These are phyloP conservation scores for Amblyopsis hoosieri DNA, from an alignment of 2,797 vertebrate genomes.

Conservation along the genomic window DNA sequence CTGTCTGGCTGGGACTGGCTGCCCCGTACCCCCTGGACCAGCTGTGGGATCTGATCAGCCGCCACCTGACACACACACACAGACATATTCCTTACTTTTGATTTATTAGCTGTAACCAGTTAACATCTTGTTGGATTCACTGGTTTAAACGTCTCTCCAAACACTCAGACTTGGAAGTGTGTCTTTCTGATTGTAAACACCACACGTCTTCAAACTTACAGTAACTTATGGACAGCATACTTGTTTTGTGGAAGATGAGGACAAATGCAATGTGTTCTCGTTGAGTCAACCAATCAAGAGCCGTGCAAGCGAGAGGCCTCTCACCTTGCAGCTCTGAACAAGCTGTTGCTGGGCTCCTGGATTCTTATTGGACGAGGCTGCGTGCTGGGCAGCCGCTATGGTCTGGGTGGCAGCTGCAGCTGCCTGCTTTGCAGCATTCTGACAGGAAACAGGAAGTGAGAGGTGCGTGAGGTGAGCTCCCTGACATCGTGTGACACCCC, in stretches of 20 bases:
- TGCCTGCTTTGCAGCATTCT: slow-evolving; percentile 96
- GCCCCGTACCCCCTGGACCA: slow-evolving; percentile 95
- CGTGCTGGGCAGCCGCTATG: slow-evolving; percentile 92
- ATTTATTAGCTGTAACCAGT: too few species aligned
- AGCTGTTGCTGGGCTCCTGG: slow-evolving; percentile 93
- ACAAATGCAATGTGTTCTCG: too few species aligned
- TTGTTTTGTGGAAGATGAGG: too few species aligned
- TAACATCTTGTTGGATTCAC: too few species aligned
- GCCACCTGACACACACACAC: slow-evolving; percentile 79
- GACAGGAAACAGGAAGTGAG: slow-evolving; percentile 14
- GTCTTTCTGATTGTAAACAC: too few species aligned
- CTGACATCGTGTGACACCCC: too few species aligned
- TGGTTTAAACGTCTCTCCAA: too few species aligned
- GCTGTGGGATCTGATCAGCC: slow-evolving; percentile 95
- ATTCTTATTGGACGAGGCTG: slow-evolving; percentile 90
- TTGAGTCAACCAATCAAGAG: slow-evolving; percentile 7
- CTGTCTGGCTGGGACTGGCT: slow-evolving; percentile 97
- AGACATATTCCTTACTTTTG: neutral
- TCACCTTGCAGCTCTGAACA: slow-evolving; percentile 95
- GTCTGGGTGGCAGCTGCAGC: slow-evolving; percentile 95
- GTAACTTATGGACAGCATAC: too few species aligned
- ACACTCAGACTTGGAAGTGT: too few species aligned
- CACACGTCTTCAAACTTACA: too few species aligned
- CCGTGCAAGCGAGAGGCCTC: neutral
- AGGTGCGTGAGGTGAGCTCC: neutral